Percentiles rank a stretch among this genome's conserved stretches.
These are phyloP conservation scores for Diogma glabrata DNA, from an alignment of 2,888 invertebrate species.

Conservation along the genomic window DNA sequence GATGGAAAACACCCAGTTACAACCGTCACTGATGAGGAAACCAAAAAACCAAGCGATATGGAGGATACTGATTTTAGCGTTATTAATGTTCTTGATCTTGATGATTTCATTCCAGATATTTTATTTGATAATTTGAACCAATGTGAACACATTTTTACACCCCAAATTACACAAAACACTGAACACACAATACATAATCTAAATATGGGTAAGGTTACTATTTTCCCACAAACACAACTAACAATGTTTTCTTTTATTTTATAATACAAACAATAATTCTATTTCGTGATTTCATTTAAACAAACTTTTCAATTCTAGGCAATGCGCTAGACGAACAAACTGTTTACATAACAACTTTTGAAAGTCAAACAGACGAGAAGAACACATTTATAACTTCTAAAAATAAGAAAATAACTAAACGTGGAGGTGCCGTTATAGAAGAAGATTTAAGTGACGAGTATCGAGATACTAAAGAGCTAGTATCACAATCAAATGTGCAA, in stretches of 20 bases:
- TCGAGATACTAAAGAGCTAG: constrained; percentile 14
- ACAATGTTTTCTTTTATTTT: too few species aligned
- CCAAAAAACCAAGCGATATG: neutral
- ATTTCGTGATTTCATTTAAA: too few species aligned
- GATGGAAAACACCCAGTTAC: constrained; percentile 31
- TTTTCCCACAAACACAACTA: neutral
- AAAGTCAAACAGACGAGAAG: constrained; percentile 33
- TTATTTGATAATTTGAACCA: neutral
- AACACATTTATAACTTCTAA: constrained; percentile 33
- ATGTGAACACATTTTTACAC: constrained; percentile 2
- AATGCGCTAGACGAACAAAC: constrained; percentile 32
- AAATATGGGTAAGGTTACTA: constrained; percentile 4
- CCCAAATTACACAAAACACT: constrained; percentile 9
- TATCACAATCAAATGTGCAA: constrained; percentile 25
- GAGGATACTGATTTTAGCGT: neutral
- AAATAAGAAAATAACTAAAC: constrained; percentile 32
- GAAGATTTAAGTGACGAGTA: constrained; percentile 35
- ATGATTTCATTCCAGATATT: neutral
- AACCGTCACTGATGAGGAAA: constrained; percentile 26
- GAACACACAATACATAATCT: constrained; percentile 2
- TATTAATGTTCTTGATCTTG: constrained; percentile 5
- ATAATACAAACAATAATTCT: too few species aligned
- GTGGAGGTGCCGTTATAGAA: constrained; percentile 33
- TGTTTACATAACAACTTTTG: constrained; percentile 35
- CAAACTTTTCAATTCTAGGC: too few species aligned